Percentiles rank a stretch among this genome's conserved stretches.
These are phyloP conservation scores for Aplodontia rufa DNA, from an alignment of 2,113 vertebrate genomes.

Conservation along the genomic window DNA sequence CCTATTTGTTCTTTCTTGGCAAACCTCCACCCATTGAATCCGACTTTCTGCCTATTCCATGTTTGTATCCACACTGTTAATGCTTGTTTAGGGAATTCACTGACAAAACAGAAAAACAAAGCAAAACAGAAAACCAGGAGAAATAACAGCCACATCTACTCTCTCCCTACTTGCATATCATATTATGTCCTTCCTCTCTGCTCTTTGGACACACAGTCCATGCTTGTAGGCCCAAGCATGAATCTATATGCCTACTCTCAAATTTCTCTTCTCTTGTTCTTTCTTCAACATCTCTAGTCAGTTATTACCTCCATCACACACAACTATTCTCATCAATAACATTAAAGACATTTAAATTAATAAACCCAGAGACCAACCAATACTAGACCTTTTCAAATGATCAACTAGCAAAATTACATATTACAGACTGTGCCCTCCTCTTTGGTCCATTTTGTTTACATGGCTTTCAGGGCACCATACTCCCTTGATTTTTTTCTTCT, in stretches of 20 bases:
- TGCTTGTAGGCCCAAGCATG: not conserved
- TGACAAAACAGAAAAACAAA: not conserved
- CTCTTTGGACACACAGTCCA: not conserved
- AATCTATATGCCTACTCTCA: not conserved
- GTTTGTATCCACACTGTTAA: not conserved
- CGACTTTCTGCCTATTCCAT: not conserved
- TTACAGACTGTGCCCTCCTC: not conserved
- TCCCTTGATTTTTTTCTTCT: not conserved
- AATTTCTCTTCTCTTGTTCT: not conserved
- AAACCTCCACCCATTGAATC: not conserved
- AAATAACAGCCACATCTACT: not conserved
- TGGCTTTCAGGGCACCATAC: not conserved
- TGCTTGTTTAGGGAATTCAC: not conserved
- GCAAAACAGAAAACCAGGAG: not conserved
- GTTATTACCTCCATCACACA: not conserved
- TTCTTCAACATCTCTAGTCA: not conserved
- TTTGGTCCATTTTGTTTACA: not conserved
- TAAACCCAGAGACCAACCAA: not conserved
- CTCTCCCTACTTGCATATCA: not conserved
- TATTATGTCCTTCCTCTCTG: not conserved
- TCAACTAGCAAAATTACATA: not conserved
- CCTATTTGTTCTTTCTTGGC: not conserved
- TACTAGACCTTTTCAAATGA: not conserved
- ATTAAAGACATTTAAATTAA: not conserved
- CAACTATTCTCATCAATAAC: not conserved